Percentiles rank a stretch among this genome's conserved stretches.
Conservation (phyloP, 2,113 vertebrate species). For the Semicossyphus pulcher region DNA sequence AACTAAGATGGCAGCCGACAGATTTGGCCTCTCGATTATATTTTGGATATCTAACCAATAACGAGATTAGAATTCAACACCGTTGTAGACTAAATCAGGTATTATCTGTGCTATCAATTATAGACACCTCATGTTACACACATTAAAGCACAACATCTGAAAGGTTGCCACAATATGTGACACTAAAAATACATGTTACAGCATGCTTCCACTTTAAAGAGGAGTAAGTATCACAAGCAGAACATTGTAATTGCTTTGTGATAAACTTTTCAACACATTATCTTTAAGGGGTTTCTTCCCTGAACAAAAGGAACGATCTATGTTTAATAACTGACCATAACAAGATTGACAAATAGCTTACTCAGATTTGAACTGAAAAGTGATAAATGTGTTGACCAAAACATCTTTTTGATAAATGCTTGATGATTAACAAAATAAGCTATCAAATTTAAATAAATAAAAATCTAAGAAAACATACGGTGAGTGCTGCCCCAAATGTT, state of each 20-base stretch:
- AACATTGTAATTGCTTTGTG: not conserved
- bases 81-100: slow-evolving; percentile 1
- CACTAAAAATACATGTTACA: not conserved
- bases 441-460: not conserved
- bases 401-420: too few relatives aligned
- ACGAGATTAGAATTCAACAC: not conserved
- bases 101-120: slow-evolving; percentile 22
- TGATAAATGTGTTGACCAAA: not conserved
- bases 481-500: not conserved
- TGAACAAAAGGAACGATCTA: not conserved
- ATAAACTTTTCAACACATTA: not conserved
- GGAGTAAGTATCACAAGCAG: not conserved
- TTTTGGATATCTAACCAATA: not conserved
- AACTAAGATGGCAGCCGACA: too few relatives aligned
- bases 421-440: too few relatives aligned
- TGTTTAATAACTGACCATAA: not conserved
- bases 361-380: not conserved
- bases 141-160: not conserved
- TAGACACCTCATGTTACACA: not conserved
- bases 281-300: not conserved
- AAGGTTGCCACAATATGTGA: not conserved
- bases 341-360: not conserved
- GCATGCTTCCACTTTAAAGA: not conserved
- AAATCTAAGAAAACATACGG: not conserved
- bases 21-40: too few relatives aligned